Conservation (phyloP, 2,888 invertebrate species). For the Campoletis raptor region DNA sequence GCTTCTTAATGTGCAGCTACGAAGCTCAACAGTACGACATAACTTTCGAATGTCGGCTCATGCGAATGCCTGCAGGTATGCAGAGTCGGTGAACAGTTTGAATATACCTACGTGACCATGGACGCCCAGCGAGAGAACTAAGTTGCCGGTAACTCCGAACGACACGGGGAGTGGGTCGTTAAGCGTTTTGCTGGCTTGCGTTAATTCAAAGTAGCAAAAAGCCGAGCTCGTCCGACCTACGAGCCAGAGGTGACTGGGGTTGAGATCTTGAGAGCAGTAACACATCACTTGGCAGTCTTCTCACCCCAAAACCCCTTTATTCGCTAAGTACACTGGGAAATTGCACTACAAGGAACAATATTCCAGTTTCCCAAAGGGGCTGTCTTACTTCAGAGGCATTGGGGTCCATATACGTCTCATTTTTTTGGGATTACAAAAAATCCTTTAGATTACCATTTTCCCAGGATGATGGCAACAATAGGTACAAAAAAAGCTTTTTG, state of each 20-base stretch:
- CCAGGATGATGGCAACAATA: not conserved
- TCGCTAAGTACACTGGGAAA: conserved; percentile 50
- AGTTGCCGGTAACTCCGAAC: conserved; percentile 45
- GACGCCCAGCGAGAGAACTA: conserved; percentile 40
- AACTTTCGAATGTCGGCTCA: conserved; percentile 40
- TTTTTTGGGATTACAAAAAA: conserved; percentile 27
- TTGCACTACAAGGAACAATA: conserved; percentile 23
- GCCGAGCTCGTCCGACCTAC: conserved; percentile 28
- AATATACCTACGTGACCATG: conserved; percentile 32
- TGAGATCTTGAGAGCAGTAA: conserved; percentile 41
- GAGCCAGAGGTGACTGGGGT: conserved; percentile 36
- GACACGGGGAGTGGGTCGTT: conserved; percentile 51
- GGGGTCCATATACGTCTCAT: conserved; percentile 33
- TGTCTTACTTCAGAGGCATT: conserved; percentile 5
- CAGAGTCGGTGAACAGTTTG: not conserved
- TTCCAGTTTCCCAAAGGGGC: conserved; percentile 11
- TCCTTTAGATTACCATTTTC: conserved; percentile 12
- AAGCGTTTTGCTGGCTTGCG: conserved; percentile 62
- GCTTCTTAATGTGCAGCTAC: conserved; percentile 26
- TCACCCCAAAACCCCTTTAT: conserved; percentile 1
- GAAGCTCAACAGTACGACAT: not conserved
- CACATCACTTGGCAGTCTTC: conserved; percentile 33
- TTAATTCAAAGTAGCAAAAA: conserved; percentile 66
- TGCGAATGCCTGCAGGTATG: conserved; percentile 34
- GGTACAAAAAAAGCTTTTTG: not conserved